These are phyloP conservation scores for Pontoporia blainvillei DNA, from an alignment of 2,113 vertebrate species.

Conservation along the genomic window DNA sequence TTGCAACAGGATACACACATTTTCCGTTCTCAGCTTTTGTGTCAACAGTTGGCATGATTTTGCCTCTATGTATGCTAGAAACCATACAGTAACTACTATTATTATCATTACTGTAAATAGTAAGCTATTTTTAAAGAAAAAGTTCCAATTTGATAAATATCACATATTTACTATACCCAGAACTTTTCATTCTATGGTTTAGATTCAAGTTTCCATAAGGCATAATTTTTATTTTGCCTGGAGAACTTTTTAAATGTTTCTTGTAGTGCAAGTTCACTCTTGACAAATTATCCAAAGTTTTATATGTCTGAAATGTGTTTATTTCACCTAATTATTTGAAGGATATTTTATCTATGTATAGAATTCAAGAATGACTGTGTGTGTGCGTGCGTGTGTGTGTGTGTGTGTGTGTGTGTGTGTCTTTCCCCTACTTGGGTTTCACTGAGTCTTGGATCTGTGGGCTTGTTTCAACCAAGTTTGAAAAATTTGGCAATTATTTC, in stretches of 20 bases:
- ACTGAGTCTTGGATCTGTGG: background rate
- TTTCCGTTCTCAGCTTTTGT: no score
- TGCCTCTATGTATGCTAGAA: background rate
- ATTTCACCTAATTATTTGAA: background rate
- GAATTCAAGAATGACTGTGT: background rate
- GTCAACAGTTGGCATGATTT: background rate
- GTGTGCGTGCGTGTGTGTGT: no score
- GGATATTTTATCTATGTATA: background rate
- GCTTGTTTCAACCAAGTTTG: background rate
- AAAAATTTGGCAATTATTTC: background rate
- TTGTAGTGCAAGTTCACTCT: background rate
- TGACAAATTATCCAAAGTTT: background rate
- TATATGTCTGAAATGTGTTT: background rate
- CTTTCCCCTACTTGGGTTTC: background rate
- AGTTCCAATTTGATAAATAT: background rate
- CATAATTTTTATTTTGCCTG: conserved; percentile 25
- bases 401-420: no score
- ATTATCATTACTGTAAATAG: background rate
- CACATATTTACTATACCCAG: background rate
- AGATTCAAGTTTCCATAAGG: background rate
- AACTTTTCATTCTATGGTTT: background rate
- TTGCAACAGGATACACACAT: background rate
- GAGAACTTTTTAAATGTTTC: background rate
- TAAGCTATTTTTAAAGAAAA: background rate
- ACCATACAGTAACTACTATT: background rate